Evolutionary conservation across 2,888 invertebrate genomes (phyloP), one percentile per base, ranked within the genome.

Genomic region (Oscheius sp.): DNA sequence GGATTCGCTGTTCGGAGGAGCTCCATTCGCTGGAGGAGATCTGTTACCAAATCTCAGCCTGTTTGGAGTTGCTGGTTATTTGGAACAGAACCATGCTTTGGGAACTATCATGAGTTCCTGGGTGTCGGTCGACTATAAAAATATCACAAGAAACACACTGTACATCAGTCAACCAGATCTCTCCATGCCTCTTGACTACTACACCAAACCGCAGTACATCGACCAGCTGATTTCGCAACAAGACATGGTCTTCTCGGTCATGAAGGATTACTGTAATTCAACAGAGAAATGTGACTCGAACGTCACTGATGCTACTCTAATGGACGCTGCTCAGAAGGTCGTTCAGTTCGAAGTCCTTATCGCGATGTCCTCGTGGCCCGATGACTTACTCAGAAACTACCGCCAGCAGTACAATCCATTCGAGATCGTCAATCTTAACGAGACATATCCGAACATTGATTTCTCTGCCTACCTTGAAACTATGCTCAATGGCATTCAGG

Each of bases 361-460:
- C 50, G 84, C 84, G 0, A 77, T 84, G 76, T 79, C 84, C 37
- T 81, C 84, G 7, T 83, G 81, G 81, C 77, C 81, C 13, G 83
- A 82, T 78, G 83, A 83, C 53, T 62, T 80, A 55, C 60, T 78
- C 75, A 79, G 84, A 72, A 87, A 87, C 78, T 82, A 83, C 72
- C 78, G 79, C 33, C 84, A 83, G 63, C 85, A 85, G 73, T 87
- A 85, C 80, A 87, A 87, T 62, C 78, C 76, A 32, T 87, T 82
- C 78, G 80, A 57, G n/a, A 37, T 84, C 32, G 77, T 58, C 35
- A 50, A 66, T 5, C 78, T 83, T 1, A 73, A 73, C 0, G 51
- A 53, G 1, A 78, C 82, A 33, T 86, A 86, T 68, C 68, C 77
- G 10, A 63, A 57, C 33, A 77, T 86, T 66, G 75, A 78, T 63